A percentile compares a stretch with the other conserved stretches of the same genome.
Evolutionary conservation across 2,888 invertebrate genomes (phyloP).

Genomic region (Smittia aterrima): DNA sequence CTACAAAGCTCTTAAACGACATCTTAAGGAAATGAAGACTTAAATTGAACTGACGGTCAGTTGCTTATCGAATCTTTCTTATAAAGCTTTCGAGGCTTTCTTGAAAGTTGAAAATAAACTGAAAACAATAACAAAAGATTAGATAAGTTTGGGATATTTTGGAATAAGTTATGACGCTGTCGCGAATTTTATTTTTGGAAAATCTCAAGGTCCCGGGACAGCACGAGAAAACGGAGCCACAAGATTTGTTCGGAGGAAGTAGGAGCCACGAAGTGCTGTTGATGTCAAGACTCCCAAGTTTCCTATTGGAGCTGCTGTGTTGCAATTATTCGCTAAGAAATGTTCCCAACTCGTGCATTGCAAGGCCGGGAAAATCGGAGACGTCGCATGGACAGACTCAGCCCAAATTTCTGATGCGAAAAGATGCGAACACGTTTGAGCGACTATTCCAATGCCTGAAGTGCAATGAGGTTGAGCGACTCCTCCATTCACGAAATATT

Average conservation of each 20-base stretch:
- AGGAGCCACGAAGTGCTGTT: background rate
- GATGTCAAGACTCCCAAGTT: background rate
- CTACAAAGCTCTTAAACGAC: too few relatives aligned
- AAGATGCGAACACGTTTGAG: conserved; percentile 13
- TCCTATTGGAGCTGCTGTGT: background rate
- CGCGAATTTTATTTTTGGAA: too few relatives aligned
- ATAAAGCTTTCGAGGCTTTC: too few relatives aligned
- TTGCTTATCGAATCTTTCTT: too few relatives aligned
- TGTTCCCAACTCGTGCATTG: background rate
- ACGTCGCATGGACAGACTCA: background rate
- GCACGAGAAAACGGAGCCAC: background rate
- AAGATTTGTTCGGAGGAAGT: conserved; percentile 10
- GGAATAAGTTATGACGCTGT: too few relatives aligned
- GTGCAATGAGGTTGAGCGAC: conserved; percentile 12
- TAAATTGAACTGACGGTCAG: too few relatives aligned
- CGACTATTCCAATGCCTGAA: background rate
- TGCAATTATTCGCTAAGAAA: background rate
- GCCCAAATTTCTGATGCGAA: background rate
- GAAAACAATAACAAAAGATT: too few relatives aligned
- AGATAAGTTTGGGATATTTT: too few relatives aligned
- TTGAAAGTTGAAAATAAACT: too few relatives aligned
- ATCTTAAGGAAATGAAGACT: too few relatives aligned
- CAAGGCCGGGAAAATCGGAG: background rate
- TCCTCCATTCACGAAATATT: conserved; percentile 22
- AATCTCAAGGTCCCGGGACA: background rate